Percentiles rank a stretch among this genome's conserved stretches.
Evolutionary conservation across 2,888 invertebrate species (phyloP).

Genomic region (Argyresthia goedartella): DNA sequence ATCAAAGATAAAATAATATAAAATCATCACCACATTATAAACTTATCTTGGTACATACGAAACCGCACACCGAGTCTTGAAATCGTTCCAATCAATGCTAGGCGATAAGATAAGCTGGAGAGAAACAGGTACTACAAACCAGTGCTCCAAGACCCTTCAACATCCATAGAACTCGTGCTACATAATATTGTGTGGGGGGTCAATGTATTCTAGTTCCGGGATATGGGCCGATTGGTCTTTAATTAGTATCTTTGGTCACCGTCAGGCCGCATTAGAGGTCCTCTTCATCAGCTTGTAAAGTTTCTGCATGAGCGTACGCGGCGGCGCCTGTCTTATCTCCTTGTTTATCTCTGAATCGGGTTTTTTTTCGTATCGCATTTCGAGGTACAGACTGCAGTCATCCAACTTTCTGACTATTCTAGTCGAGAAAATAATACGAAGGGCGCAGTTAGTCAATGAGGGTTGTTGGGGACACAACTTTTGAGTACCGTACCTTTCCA

Average conservation of each 20-base stretch:
- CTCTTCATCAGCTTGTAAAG: constrained; percentile 56
- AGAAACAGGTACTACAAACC: constrained; percentile 19
- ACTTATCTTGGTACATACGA: constrained; percentile 25
- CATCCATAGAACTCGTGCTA: neutral
- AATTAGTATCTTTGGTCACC: constrained; percentile 65
- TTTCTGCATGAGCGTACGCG: constrained; percentile 55
- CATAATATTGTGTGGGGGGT: neutral
- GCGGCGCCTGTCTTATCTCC: constrained; percentile 41
- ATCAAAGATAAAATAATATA: constrained; percentile 12
- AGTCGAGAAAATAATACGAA: too few relatives aligned
- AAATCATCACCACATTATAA: constrained; percentile 15
- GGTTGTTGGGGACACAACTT: too few relatives aligned
- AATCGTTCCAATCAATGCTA: constrained; percentile 57
- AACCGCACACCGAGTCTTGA: constrained; percentile 58
- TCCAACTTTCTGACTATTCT: too few relatives aligned
- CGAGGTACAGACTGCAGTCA: neutral
- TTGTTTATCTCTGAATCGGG: neutral
- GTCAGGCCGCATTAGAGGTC: constrained; percentile 59
- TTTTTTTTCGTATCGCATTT: constrained; percentile 4
- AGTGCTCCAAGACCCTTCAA: neutral
- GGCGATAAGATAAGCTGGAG: constrained; percentile 54
- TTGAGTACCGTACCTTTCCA: too few relatives aligned
- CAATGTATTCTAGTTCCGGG: neutral
- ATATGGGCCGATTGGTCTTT: constrained; percentile 34
- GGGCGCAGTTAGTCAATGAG: too few relatives aligned